phyloP scores from a whole-genome alignment of 1,140 invertebrate species.

The Branchinecta lynchi region DNA sequence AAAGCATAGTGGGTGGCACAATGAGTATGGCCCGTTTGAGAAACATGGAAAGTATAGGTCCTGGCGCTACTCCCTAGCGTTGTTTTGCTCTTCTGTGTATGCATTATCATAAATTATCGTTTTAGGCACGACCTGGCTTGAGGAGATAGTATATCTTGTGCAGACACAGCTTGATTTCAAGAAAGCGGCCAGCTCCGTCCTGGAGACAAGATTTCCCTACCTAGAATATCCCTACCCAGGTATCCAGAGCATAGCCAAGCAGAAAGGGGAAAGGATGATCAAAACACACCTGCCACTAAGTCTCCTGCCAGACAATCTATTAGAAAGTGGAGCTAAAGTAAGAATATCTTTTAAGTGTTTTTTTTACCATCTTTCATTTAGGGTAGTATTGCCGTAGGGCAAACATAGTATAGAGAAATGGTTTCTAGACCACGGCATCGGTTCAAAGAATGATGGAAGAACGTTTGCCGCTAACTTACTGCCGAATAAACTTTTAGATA shows the following conservation, averaged over 20 bases:
- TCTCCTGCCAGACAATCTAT: slow-evolving; percentile 30
- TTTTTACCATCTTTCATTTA: not conserved
- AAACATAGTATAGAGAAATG: no score
- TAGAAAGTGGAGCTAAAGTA: slow-evolving; percentile 30
- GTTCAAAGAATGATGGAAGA: no score
- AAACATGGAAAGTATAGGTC: no score
- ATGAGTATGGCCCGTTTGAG: no score
- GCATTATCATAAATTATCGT: not conserved
- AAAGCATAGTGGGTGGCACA: no score
- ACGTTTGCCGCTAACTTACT: no score
- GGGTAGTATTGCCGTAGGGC: not conserved
- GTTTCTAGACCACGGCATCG: no score
- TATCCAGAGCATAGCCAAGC: slow-evolving; percentile 25
- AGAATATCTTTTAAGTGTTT: not conserved
- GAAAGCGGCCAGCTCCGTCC: slow-evolving; percentile 27
- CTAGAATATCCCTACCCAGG: slow-evolving; percentile 38
- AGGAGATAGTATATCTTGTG: slow-evolving; percentile 38
- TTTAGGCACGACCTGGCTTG: slow-evolving; percentile 37
- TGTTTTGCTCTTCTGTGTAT: no score
- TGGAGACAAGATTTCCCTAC: slow-evolving; percentile 38
- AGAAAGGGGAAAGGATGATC: slow-evolving; percentile 31
- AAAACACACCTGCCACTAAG: slow-evolving; percentile 36
- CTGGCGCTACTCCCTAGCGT: no score
- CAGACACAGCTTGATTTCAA: slow-evolving; percentile 31
- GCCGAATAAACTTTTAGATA: no score